A percentile compares a stretch with the other conserved stretches of the same genome.
Conservation (phyloP, 2,797 vertebrate genomes). For the Sus cebifrons region DNA sequence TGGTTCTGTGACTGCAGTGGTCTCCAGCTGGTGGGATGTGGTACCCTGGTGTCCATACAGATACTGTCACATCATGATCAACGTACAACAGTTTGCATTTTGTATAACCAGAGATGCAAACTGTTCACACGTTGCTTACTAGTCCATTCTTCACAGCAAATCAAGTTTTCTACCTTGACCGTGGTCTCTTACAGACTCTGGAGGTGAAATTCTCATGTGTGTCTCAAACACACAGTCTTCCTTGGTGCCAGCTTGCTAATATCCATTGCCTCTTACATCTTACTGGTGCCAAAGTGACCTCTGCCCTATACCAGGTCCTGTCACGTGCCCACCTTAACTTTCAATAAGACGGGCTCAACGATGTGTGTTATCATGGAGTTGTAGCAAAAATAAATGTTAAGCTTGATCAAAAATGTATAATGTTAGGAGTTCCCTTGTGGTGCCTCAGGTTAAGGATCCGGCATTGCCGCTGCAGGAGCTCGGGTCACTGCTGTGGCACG, state of each 20-base stretch:
- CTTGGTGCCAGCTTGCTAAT: not conserved
- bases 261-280: not conserved
- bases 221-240: not conserved
- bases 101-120: not conserved
- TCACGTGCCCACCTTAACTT: not conserved
- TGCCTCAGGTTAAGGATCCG: no score
- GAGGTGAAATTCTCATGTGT: not conserved
- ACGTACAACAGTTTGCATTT: not conserved
- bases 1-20: not conserved
- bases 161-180: not conserved
- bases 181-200: not conserved
- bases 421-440: no score
- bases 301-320: not conserved
- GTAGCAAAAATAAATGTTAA: not conserved
- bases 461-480: no score
- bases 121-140: not conserved
- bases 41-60: not conserved
- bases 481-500: no score
- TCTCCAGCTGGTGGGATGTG: not conserved
- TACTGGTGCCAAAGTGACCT: not conserved
- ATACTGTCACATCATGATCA: not conserved
- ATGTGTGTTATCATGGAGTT: not conserved
- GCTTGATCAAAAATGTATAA: not conserved
- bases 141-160: conserved; percentile 23
- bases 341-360: not conserved